These are phyloP conservation scores for Guaruba guarouba DNA, from an alignment of 2,113 vertebrate genomes.

Conservation along the genomic window DNA sequence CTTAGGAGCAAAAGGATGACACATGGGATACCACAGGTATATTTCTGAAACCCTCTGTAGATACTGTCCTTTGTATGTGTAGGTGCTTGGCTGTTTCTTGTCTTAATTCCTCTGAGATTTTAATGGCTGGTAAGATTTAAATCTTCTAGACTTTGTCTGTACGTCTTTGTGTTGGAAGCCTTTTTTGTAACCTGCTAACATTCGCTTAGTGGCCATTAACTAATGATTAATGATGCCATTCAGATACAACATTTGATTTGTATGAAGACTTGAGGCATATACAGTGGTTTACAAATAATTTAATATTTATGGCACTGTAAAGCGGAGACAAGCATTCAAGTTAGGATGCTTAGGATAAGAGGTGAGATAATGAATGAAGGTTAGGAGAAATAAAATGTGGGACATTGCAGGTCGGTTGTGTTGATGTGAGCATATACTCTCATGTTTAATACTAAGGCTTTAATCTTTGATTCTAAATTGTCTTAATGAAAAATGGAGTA, in stretches of 20 bases:
- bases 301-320: not conserved
- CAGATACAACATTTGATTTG: not conserved
- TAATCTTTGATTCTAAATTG: not conserved
- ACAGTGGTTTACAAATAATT: not conserved
- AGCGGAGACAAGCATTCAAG: not conserved
- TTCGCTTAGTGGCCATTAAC: not conserved
- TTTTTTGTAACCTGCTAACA: not conserved
- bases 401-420: not conserved
- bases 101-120: constrained; percentile 1
- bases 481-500: not conserved
- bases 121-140: not conserved
- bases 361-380: not conserved
- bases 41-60: not conserved
- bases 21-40: not conserved
- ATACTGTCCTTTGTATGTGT: not conserved
- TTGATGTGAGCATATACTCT: not conserved
- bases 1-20: not conserved
- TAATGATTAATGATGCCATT: not conserved
- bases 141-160: not conserved
- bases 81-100: not conserved
- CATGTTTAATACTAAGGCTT: not conserved
- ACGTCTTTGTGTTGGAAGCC: not conserved
- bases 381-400: not conserved
- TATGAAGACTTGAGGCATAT: not conserved
- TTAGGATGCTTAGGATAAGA: not conserved